Percentiles rank a stretch among this genome's conserved stretches.
Evolutionary conservation across 2,113 vertebrate species (phyloP).

Genomic region (Mionectes macconnelli): DNA sequence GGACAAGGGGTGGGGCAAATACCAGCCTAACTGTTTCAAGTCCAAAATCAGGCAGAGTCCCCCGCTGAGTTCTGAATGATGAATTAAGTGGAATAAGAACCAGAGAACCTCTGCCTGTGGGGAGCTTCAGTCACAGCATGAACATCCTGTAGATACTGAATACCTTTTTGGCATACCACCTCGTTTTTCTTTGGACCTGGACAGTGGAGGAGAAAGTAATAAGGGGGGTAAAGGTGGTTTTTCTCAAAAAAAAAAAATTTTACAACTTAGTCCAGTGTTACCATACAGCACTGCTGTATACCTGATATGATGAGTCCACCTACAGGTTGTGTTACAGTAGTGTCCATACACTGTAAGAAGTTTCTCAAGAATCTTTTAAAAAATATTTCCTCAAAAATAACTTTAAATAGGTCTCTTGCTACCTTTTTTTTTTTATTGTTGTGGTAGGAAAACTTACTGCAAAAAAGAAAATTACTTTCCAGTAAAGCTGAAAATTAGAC

Average conservation of each 20-base stretch:
- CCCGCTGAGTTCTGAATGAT: conserved; percentile 62
- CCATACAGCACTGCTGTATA: neutral
- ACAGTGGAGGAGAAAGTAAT: conserved; percentile 49
- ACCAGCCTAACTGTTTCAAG: conserved; percentile 57
- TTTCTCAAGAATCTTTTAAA: neutral
- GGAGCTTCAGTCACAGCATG: conserved; percentile 65
- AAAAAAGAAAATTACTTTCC: neutral
- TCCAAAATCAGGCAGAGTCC: conserved; percentile 42
- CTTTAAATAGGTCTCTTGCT: neutral
- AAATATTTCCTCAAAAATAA: neutral
- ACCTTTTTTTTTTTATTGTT: neutral
- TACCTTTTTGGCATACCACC: conserved; percentile 60
- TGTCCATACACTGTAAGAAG: neutral
- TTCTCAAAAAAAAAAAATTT: neutral
- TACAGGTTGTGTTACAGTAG: conserved; percentile 48
- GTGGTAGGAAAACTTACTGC: neutral
- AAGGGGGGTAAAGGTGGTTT: neutral
- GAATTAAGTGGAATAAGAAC: conserved; percentile 69
- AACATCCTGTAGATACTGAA: conserved; percentile 66
- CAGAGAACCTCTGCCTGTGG: conserved; percentile 61
- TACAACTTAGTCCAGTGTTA: neutral
- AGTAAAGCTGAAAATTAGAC: neutral
- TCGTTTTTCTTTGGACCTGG: conserved; percentile 63
- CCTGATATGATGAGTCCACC: conserved; percentile 57
- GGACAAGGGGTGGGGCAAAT: conserved; percentile 44